Evolutionary conservation across 2,113 vertebrate species (phyloP).

Genomic region (Microcebus tavaratra): DNA sequence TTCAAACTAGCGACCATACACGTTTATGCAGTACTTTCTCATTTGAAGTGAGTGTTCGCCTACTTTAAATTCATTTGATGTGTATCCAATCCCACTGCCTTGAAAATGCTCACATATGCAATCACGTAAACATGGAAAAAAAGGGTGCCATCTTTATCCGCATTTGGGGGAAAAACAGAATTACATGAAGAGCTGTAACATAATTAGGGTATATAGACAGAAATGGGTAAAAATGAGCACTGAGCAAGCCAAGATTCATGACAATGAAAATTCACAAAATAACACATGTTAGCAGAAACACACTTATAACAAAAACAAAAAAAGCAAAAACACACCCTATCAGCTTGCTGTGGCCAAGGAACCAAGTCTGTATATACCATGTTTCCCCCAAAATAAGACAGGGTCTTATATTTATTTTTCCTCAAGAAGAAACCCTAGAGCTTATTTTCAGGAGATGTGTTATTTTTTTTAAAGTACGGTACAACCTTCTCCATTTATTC

Average conservation of each 20-base stretch:
- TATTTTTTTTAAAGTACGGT: too few species aligned
- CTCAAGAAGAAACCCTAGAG: too few species aligned
- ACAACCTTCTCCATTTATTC: too few species aligned
- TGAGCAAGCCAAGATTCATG: too few species aligned
- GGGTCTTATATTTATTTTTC: too few species aligned
- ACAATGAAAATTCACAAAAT: not conserved
- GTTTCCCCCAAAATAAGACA: too few species aligned
- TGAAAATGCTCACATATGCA: not conserved
- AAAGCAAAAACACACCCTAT: not conserved
- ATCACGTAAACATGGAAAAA: not conserved
- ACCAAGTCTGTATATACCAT: not conserved
- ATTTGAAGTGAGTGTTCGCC: accelerated
- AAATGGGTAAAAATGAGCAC: not conserved
- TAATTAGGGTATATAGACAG: too few species aligned
- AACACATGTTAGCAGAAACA: not conserved
- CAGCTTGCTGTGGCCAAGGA: not conserved
- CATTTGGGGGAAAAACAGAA: not conserved
- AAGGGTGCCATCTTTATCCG: not conserved
- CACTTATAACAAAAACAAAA: not conserved
- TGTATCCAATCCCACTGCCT: not conserved
- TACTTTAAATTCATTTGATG: not conserved
- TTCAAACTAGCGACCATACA: not conserved
- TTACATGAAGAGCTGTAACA: not conserved
- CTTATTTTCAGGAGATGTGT: too few species aligned
- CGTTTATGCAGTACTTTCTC: not conserved